These are phyloP conservation scores for Iphiclides podalirius DNA, from an alignment of 2,888 invertebrate species.

Conservation along the genomic window DNA sequence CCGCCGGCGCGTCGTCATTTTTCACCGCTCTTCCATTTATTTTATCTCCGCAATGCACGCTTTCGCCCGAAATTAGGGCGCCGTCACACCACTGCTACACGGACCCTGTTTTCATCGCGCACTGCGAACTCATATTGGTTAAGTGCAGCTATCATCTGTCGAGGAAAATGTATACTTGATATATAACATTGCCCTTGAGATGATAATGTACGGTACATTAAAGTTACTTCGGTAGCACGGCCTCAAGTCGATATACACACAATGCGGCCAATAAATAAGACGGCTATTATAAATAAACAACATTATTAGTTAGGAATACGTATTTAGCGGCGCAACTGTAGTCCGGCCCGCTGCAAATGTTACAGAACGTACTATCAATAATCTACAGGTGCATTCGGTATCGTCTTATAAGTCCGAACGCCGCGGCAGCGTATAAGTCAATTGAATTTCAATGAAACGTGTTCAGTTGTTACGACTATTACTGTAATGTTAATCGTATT, in stretches of 20 bases:
- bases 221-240: no score
- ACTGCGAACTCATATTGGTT: no score
- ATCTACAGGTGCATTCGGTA: constrained; percentile 5
- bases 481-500: constrained; percentile 4
- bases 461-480: background rate
- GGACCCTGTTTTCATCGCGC: background rate
- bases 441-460: background rate
- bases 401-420: no score
- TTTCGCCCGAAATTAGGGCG: constrained; percentile 59
- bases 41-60: constrained; percentile 77
- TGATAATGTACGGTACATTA: no score
- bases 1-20: constrained; percentile 73
- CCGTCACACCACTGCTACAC: constrained; percentile 20
- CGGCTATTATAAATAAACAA: constrained; percentile 4
- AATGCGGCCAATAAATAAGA: background rate
- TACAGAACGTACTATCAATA: constrained; percentile 1
- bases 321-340: background rate
- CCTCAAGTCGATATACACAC: background rate
- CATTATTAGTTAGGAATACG: constrained; percentile 3
- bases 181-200: no score
- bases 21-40: constrained; percentile 77
- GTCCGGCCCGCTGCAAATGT: background rate
- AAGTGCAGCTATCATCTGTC: no score
- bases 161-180: no score
- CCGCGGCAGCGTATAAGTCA: no score